Percentiles rank a stretch among this genome's conserved stretches.
phyloP scores from a whole-genome alignment of 2,888 invertebrate species.

The Ornithoptera priamus region DNA sequence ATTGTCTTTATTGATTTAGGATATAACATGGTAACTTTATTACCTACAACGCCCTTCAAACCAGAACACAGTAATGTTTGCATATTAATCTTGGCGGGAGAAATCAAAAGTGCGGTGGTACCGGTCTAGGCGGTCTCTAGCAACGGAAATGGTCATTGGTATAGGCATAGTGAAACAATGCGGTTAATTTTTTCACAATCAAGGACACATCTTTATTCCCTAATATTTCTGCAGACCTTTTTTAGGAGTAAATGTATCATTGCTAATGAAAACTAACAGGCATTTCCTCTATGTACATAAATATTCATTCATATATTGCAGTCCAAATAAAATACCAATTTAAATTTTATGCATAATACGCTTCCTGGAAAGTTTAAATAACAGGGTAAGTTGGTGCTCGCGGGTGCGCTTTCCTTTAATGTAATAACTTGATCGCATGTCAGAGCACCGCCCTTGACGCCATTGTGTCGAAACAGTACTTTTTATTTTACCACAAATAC shows the following conservation, averaged over 20 bases:
- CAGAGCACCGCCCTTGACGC: constrained; percentile 80
- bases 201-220: no score
- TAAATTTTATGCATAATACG: constrained; percentile 49
- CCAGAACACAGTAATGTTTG: no score
- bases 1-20: no score
- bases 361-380: constrained; percentile 73
- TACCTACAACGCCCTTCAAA: no score
- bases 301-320: constrained; percentile 6
- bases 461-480: constrained; percentile 78
- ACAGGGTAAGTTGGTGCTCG: constrained; percentile 57
- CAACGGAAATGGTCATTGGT: no score
- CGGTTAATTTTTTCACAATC: no score
- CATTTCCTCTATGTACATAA: neutral
- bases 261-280: neutral
- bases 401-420: constrained; percentile 77
- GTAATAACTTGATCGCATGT: constrained; percentile 81
- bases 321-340: constrained; percentile 37
- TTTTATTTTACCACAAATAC: constrained; percentile 79
- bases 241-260: neutral
- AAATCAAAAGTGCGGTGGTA: no score
- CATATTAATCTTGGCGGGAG: no score
- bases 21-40: no score
- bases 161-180: no score
- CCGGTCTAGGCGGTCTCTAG: no score
- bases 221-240: no score